phyloP scores from a whole-genome alignment of 92 coral and sea anemone species.

The Parazoanthus darwini region DNA sequence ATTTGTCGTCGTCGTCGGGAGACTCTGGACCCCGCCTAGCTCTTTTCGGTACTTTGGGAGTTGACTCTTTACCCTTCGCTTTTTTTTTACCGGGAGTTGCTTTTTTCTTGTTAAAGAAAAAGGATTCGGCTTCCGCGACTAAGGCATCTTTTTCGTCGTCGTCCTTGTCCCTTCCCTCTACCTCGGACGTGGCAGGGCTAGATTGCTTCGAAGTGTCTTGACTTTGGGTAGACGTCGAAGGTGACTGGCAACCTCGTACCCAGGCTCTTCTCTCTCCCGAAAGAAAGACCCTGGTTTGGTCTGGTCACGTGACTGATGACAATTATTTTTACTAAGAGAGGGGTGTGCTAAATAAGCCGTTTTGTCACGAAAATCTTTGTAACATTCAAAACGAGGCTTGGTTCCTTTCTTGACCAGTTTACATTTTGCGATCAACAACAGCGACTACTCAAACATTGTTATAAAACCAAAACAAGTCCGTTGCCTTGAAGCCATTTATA shows the following conservation, averaged over 20 bases:
- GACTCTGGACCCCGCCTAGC: slow-evolving; percentile 21
- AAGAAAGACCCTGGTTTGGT: no score
- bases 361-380: no score
- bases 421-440: slow-evolving; percentile 45
- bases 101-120: slow-evolving; percentile 26
- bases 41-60: slow-evolving; percentile 18
- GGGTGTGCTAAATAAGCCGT: no score
- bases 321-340: no score
- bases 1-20: slow-evolving; percentile 28
- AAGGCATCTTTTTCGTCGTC: slow-evolving; percentile 31
- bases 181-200: slow-evolving; percentile 35
- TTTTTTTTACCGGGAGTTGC: slow-evolving; percentile 30
- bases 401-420: slow-evolving; percentile 48
- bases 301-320: no score
- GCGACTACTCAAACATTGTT: no score
- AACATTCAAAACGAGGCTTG: no score
- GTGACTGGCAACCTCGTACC: no score
- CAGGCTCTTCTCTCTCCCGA: no score
- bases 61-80: slow-evolving; percentile 34
- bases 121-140: slow-evolving; percentile 21
- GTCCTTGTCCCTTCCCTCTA: slow-evolving; percentile 26
- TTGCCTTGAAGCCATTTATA: slow-evolving; percentile 49
- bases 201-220: slow-evolving; percentile 26
- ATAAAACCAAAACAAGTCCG: no score
- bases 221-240: slow-evolving; percentile 29